Base-by-base conservation (phyloP, 2,888 invertebrate species). In the Acronicta psi region DNA sequence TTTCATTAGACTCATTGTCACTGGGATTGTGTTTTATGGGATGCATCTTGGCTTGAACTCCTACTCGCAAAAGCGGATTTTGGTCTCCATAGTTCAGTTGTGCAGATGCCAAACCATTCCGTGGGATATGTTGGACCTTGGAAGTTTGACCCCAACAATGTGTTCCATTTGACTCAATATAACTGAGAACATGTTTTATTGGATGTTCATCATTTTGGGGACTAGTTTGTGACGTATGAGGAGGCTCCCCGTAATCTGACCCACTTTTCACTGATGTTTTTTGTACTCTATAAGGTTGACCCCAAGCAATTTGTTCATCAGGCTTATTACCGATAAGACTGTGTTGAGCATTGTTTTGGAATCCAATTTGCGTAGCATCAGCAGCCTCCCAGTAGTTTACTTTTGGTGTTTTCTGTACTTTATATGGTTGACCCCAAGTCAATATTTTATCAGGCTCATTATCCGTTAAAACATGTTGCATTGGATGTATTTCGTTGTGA, bases 1-100 rank as follows among this genome's bases (percentile, higher is more conserved):
- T 42, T 13, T 63, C 59, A 7, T 66, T 50, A 46, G 31, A 37
- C 59, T 46, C 47, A 17, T 23, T 37, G 10, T 58, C 41, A 37
- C 14, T 20, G 36, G 7, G 29, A 11, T 29, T 34, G n/a, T n/a
- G n/a, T n/a, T 34, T 34, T 34, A 34, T n/a, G n/a, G 34, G 5
- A 0, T n/a, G 34, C n/a, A 5, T 34, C 13, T 34, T n/a, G 34
- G n/a, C n/a, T 34, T 34, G 34, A 34, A 34, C 7, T 6, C n/a
- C 31, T 31, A 5, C 31, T 2, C 13, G 11, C 13, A 13, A 31
- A 31, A 5, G 31, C 5, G 3, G 31, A 13, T 31, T 31, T 1
- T 11, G 13, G 11, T 29, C 29, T 31, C 13, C 34, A 34, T 34
- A 34, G 1, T 1, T 6, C 34, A 34, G 6, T 34, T n/a, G 4